Evolutionary conservation across 23 tunicate genomes (phyloP).

Genomic region (Ascidia mentula): DNA sequence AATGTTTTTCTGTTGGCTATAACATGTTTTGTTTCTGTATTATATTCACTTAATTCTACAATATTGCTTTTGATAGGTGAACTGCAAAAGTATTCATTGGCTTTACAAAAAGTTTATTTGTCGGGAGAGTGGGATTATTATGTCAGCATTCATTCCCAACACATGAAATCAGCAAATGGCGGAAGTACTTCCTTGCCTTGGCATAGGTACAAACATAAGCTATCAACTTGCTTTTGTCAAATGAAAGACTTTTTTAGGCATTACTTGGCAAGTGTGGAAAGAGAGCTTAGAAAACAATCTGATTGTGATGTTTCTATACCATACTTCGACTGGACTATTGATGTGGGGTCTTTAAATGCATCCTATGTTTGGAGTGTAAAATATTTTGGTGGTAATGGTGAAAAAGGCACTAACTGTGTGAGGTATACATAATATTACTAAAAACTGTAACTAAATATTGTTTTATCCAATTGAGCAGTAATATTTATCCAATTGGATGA

Average conservation of each 20-base stretch:
- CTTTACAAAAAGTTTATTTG: constrained; percentile 45
- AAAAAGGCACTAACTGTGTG: constrained; percentile 59
- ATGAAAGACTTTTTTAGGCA: constrained; percentile 21
- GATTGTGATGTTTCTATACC: constrained; percentile 70
- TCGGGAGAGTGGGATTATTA: constrained; percentile 68
- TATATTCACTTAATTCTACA: neutral
- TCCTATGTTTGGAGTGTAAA: constrained; percentile 73
- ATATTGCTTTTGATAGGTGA: constrained; percentile 24
- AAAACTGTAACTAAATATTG: too few relatives aligned
- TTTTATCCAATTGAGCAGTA: too few relatives aligned
- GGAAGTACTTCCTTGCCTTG: constrained; percentile 53
- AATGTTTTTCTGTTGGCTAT: too few relatives aligned
- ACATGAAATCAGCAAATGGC: constrained; percentile 79
- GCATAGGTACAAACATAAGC: constrained; percentile 55
- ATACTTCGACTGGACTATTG: constrained; percentile 92
- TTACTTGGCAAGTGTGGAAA: constrained; percentile 52
- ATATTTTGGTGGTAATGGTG: constrained; percentile 80
- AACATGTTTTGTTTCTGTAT: too few relatives aligned
- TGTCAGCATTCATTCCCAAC: constrained; percentile 52
- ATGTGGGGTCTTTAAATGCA: constrained; percentile 58
- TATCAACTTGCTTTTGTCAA: neutral
- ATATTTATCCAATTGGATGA: neutral
- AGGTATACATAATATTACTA: too few relatives aligned
- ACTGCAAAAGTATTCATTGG: constrained; percentile 35
- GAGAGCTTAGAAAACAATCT: constrained; percentile 58